Evolutionary conservation across 1,140 invertebrate genomes (phyloP), one percentile per base, ranked within the genome.

Genomic region (Heliconius hewitsoni): DNA sequence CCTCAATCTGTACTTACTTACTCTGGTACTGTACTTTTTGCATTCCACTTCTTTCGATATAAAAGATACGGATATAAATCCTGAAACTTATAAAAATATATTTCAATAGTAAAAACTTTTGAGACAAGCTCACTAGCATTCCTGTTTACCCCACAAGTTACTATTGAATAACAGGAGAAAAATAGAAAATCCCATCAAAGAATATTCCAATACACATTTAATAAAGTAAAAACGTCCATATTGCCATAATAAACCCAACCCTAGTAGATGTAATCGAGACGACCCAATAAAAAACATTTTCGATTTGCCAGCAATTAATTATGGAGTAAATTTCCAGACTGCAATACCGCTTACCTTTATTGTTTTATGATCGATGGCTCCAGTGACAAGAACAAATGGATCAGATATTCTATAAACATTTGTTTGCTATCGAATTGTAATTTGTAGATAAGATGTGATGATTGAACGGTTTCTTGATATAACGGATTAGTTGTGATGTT

Each of bases 351-450:
- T 83, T 82, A 85, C 82, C 78, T 83, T 83, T 81, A 85, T 83
- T 83, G 78, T 85, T 83, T 81, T 80, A 80, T 85, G 82, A 85
- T 85, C 83, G 82, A 85, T 85, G 79, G 57, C 50, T 73, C 8
- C 74, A 70, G 39, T 79, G 83, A 82, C 83, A 78, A 73, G 30
- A 78, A 85, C 82, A 85, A 85, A 85, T 83, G 83, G 82, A 76
- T 73, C 74, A 73, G 77, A 71, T 23, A 81, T 81, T 81, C 79
- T 74, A 81, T 73, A 55, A 66, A 66, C 74, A 75, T 75, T 75
- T 75, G 74, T 66, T 75, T 39, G 37, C 50, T 30, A 75, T 75
- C 74, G 74, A 66, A 66, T 66, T 66, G 50, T 50, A 42, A 73
- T 73, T 73, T 30, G 72, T 46, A 73, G 72, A 73, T 73, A 73